These are phyloP conservation scores for Rhopilema esculentum DNA, from an alignment of 30 jellyfish, hydroid and myxozoan genomes.

Conservation along the genomic window DNA sequence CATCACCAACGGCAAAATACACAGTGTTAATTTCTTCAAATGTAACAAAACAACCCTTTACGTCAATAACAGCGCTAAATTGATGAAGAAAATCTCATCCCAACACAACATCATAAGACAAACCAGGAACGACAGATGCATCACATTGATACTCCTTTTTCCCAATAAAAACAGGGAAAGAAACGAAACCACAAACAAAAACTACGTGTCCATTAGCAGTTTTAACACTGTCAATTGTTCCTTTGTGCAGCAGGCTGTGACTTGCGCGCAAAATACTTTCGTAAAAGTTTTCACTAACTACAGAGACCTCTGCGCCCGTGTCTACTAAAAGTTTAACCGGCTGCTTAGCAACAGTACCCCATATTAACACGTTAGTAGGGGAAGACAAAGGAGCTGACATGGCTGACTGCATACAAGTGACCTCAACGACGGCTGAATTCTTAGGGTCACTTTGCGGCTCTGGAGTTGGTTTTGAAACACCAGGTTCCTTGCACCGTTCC, in stretches of 20 bases:
- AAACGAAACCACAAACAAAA: not conserved
- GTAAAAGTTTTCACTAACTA: not conserved
- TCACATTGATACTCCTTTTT: not conserved
- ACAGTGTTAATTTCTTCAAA: not conserved
- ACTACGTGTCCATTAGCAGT: conserved; percentile 2
- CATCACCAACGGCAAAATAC: not conserved
- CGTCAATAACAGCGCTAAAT: conserved; percentile 5
- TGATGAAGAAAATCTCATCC: conserved; percentile 42
- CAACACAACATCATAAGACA: conserved; percentile 21
- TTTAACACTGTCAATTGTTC: not conserved
- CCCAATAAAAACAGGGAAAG: not conserved
- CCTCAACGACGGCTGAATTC: not conserved
- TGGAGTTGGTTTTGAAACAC: not conserved
- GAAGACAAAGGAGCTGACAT: not conserved
- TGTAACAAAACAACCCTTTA: not conserved
- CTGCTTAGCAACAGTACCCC: conserved; percentile 15
- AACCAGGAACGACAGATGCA: conserved; percentile 20
- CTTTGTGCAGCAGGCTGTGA: not conserved
- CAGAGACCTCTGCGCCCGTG: conserved; percentile 2
- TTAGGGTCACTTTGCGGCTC: not conserved
- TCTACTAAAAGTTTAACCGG: conserved; percentile 1
- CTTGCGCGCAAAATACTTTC: not conserved
- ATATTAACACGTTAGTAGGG: not conserved
- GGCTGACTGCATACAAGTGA: not conserved
- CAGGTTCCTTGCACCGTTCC: not conserved